A percentile compares a stretch with the other conserved stretches of the same genome.
These are phyloP conservation scores for Rhinoraja longicauda DNA, from an alignment of 2,797 vertebrate species.

Conservation along the genomic window DNA sequence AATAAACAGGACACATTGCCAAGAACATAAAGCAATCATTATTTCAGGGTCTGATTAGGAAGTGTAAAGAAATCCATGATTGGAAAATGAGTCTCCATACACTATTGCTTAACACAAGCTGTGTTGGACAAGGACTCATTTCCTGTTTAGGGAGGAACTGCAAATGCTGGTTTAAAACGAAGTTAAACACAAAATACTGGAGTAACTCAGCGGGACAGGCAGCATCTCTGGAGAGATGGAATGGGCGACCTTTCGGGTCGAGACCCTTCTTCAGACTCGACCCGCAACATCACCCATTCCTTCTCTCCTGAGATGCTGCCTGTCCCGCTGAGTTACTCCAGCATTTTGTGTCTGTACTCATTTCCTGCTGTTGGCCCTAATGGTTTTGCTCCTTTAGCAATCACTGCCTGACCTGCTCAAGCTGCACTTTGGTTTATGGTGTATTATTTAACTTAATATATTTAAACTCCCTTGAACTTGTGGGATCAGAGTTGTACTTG, in stretches of 20 bases:
- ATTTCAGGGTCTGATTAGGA: not conserved
- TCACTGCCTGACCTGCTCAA: conserved; percentile 49
- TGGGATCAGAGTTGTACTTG: not conserved
- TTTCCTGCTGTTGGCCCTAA: conserved; percentile 55
- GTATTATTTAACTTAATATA: conserved; percentile 49
- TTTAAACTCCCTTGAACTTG: conserved; percentile 22
- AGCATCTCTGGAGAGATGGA: no score
- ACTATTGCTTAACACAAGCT: conserved; percentile 41
- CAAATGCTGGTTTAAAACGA: no score
- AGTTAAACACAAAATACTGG: no score
- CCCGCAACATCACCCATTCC: no score
- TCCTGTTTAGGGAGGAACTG: conserved; percentile 47
- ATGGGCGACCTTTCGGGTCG: no score
- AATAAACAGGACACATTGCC: not conserved
- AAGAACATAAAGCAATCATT: not conserved
- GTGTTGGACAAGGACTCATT: conserved; percentile 51
- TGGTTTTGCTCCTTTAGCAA: conserved; percentile 47
- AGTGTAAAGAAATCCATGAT: not conserved
- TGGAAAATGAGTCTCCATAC: conserved; percentile 39
- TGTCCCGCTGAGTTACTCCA: no score
- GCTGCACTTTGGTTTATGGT: conserved; percentile 76
- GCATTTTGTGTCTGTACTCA: conserved; percentile 41
- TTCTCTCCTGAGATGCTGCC: no score
- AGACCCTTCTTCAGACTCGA: no score
- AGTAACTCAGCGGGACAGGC: no score